These are phyloP conservation scores for Andrena marginata DNA, from an alignment of 2,888 invertebrate species.

Conservation along the genomic window DNA sequence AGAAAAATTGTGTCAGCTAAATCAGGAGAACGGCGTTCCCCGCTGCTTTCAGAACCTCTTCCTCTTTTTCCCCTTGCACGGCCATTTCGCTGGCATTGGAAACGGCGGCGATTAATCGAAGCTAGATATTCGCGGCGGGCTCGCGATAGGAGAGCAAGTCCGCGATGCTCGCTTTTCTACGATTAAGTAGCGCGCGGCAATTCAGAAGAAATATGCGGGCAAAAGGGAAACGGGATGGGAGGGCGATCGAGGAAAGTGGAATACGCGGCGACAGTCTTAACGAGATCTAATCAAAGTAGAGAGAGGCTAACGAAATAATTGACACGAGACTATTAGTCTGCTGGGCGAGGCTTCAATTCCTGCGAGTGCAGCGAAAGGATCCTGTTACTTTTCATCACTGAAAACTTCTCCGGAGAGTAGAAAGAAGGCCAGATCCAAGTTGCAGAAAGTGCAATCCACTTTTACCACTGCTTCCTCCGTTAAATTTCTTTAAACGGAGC, in stretches of 20 bases:
- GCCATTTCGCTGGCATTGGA: slow-evolving; percentile 20
- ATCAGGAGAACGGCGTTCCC: slow-evolving; percentile 64
- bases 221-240: slow-evolving; percentile 1
- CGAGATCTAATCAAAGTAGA: background rate
- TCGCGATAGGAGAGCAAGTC: slow-evolving; percentile 4
- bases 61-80: background rate
- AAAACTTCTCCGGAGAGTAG: background rate
- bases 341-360: background rate
- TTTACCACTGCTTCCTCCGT: too few species aligned
- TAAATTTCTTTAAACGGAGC: too few species aligned
- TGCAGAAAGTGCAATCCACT: background rate
- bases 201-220: background rate
- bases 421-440: background rate
- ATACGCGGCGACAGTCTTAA: background rate
- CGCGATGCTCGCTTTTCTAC: slow-evolving; percentile 1
- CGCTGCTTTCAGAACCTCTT: slow-evolving; percentile 50
- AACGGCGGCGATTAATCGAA: slow-evolving; percentile 39
- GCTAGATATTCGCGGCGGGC: background rate
- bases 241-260: slow-evolving; percentile 11
- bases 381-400: background rate
- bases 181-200: background rate
- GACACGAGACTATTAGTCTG: background rate
- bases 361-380: background rate
- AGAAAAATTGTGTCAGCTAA: slow-evolving; percentile 78
- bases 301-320: background rate